Evolutionary conservation across 1,140 invertebrate genomes (phyloP), one percentile per base, ranked within the genome.

Genomic region (Caerostris darwini): DNA sequence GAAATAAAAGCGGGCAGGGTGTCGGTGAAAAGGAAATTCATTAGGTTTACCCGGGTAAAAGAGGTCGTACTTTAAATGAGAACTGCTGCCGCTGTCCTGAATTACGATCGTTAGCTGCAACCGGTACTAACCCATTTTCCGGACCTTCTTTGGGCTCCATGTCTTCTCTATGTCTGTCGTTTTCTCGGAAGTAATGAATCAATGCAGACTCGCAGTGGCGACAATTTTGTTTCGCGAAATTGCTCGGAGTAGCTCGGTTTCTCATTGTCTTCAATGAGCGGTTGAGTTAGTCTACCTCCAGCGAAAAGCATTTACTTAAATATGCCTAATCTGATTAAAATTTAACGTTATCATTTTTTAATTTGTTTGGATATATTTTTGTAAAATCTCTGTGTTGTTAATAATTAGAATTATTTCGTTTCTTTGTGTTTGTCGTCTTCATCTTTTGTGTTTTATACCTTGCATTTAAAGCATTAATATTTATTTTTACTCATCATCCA

Each of bases 1-100:
- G 88, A 90, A 90, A 90, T 90, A 77, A 90, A 88, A 88, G 6
- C 56, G 59, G 50, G 56, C 50, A 17, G 86, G 86, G 86, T 88
- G 86, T 88, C 61, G 86, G 54, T 88, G 86, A 64, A 64, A 88
- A 64, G 86, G 86, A 64, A 88, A 88, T 88, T 88, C 86, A 88
- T 88, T 88, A 88, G 86, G 61, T 88, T 61, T 61, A 57, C 34
- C 86, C 54, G 82, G 50, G 71, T 77, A 77, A 34, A 34, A 83
- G 82, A 83, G 82, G 54, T 58, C 82, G 53, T 83, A 58, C 82
- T 83, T 83, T 83, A 83, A 83, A 83, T 83, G 82, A 58, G 82
- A 83, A 83, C 17, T 58, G 82, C 82, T 58, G 82, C 54, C 53
- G 82, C 54, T 17, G 82, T 56, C 82, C 82, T 34, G 54, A 58